A percentile compares a stretch with the other conserved stretches of the same genome.
phyloP scores from a whole-genome alignment of 2,113 vertebrate genomes.

The Ia io region DNA sequence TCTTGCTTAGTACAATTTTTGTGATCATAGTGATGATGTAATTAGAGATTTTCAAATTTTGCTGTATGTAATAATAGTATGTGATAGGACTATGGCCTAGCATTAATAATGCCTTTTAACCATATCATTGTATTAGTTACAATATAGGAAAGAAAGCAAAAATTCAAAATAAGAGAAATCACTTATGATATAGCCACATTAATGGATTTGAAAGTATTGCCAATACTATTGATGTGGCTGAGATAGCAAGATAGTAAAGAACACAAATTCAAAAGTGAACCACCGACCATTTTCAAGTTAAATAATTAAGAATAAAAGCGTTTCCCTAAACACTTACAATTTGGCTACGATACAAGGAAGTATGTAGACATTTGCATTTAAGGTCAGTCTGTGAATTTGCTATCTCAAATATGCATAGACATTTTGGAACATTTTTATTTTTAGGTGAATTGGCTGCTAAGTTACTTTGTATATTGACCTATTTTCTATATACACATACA shows the following conservation, averaged over 20 bases:
- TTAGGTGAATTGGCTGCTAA: not conserved
- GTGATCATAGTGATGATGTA: not conserved
- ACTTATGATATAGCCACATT: not conserved
- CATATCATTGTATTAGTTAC: not conserved
- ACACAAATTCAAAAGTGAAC: not conserved
- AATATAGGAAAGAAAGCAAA: not conserved
- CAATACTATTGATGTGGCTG: not conserved
- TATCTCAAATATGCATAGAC: not conserved
- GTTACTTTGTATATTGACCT: not conserved
- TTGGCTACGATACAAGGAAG: not conserved
- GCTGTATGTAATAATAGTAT: not conserved
- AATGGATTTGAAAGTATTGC: not conserved
- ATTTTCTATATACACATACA: not conserved
- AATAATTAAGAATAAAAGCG: not conserved
- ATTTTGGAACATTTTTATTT: not conserved
- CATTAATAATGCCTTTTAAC: not conserved
- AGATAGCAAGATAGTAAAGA: not conserved
- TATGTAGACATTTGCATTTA: conserved; percentile 14
- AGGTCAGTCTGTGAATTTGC: not conserved
- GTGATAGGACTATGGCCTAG: not conserved
- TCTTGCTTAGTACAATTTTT: not conserved
- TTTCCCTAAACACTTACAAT: not conserved
- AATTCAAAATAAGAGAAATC: conserved; percentile 27
- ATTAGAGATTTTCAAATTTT: conserved; percentile 23
- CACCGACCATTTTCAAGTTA: conserved; percentile 4